Evolutionary conservation across 2,888 invertebrate species (phyloP).

Genomic region (Creontiades dilutus): DNA sequence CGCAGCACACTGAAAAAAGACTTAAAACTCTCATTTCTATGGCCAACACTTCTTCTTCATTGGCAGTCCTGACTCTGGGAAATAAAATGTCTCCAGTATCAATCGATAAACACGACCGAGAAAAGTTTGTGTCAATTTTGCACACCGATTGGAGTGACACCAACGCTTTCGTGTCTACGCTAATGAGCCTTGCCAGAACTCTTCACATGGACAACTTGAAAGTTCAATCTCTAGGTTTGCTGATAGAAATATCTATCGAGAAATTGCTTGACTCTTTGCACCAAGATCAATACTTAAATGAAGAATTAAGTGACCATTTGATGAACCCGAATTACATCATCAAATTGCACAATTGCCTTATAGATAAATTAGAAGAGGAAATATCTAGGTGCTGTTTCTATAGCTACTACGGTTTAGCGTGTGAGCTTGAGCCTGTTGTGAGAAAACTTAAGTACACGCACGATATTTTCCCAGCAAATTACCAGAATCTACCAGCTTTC

Average conservation of each 20-base stretch:
- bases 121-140: slow-evolving; percentile 60
- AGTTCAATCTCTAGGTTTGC: slow-evolving; percentile 70
- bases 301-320: slow-evolving; percentile 78
- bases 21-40: slow-evolving; percentile 18
- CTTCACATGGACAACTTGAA: slow-evolving; percentile 70
- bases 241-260: slow-evolving; percentile 70
- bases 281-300: slow-evolving; percentile 70
- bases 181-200: slow-evolving; percentile 70
- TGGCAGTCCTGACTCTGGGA: slow-evolving; percentile 53
- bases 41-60: neutral
- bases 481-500: slow-evolving; percentile 69
- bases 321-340: slow-evolving; percentile 82
- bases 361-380: slow-evolving; percentile 82
- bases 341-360: slow-evolving; percentile 84
- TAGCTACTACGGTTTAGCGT: slow-evolving; percentile 73
- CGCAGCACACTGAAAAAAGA: slow-evolving; percentile 61
- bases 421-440: slow-evolving; percentile 73
- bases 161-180: slow-evolving; percentile 55
- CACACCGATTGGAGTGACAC: slow-evolving; percentile 70
- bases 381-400: slow-evolving; percentile 77
- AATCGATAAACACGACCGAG: slow-evolving; percentile 37
- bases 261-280: slow-evolving; percentile 73
- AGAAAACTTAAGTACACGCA: slow-evolving; percentile 21
- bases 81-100: slow-evolving; percentile 40
- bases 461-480: slow-evolving; percentile 69